These are phyloP conservation scores for Pandemis corylana DNA, from an alignment of 2,888 invertebrate species.

Conservation along the genomic window DNA sequence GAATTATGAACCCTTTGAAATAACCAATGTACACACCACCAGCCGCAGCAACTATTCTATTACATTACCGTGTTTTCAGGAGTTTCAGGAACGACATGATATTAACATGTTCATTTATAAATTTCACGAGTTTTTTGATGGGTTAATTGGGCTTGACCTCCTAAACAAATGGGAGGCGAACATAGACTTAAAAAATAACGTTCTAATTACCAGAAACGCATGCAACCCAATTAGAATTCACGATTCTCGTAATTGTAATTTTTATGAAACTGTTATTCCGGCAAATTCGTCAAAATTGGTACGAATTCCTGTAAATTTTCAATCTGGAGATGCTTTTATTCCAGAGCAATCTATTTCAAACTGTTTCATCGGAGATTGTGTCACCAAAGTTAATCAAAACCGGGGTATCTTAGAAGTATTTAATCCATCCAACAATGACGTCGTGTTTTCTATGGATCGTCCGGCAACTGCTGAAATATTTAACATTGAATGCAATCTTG, in stretches of 20 bases:
- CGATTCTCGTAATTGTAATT: background rate
- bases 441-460: background rate
- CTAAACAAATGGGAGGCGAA: constrained; percentile 45
- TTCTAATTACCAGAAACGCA: background rate
- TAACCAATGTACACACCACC: constrained; percentile 44
- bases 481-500: background rate
- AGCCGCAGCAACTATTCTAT: constrained; percentile 48
- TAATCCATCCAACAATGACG: background rate
- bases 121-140: constrained; percentile 46
- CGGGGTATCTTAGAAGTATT: background rate
- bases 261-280: background rate
- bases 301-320: background rate
- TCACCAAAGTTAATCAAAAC: background rate
- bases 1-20: constrained; percentile 9
- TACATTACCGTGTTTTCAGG: constrained; percentile 45
- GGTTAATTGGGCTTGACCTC: constrained; percentile 46
- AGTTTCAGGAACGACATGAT: constrained; percentile 44
- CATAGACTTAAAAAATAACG: constrained; percentile 25
- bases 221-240: background rate
- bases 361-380: background rate
- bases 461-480: background rate
- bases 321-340: background rate
- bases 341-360: background rate
- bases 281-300: background rate
- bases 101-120: constrained; percentile 25